Evolutionary conservation across 2,797 vertebrate species (phyloP).

Genomic region (Ataeniobius toweri): DNA sequence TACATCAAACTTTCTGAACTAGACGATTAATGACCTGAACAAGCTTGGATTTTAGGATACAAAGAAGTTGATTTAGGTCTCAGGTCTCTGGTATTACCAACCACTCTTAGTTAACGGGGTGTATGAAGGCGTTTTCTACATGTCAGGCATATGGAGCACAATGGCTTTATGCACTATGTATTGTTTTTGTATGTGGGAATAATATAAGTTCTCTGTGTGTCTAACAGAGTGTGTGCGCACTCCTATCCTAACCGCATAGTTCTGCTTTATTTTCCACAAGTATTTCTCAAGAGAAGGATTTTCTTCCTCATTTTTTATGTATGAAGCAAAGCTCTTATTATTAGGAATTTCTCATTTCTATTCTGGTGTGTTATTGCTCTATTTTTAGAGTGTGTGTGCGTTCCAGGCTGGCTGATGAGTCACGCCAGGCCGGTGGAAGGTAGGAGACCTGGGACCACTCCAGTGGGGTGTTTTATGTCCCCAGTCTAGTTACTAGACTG

Average conservation of each 20-base stretch:
- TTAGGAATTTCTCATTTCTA: conserved; percentile 57
- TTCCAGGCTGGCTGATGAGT: conserved; percentile 58
- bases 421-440: conserved; percentile 41
- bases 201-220: conserved; percentile 15
- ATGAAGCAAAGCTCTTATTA: conserved; percentile 50
- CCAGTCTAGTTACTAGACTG: conserved; percentile 13
- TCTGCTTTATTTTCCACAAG: conserved; percentile 42
- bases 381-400: conserved; percentile 57
- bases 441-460: conserved; percentile 6
- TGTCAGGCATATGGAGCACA: conserved; percentile 3
- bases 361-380: conserved; percentile 63
- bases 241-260: conserved; percentile 22
- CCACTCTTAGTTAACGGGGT: conserved; percentile 10
- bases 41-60: conserved; percentile 28
- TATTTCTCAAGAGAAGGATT: conserved; percentile 32
- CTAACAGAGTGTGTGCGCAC: conserved; percentile 15
- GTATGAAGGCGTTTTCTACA: conserved; percentile 30
- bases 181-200: conserved; percentile 22
- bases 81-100: conserved; percentile 18
- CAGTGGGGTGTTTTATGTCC: conserved; percentile 19
- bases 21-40: conserved; percentile 19
- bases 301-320: conserved; percentile 42
- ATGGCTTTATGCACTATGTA: conserved; percentile 26
- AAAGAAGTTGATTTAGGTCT: conserved; percentile 2
- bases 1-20: not conserved